Conservation (phyloP, 2,113 vertebrate species). For the Arvicanthis niloticus region DNA sequence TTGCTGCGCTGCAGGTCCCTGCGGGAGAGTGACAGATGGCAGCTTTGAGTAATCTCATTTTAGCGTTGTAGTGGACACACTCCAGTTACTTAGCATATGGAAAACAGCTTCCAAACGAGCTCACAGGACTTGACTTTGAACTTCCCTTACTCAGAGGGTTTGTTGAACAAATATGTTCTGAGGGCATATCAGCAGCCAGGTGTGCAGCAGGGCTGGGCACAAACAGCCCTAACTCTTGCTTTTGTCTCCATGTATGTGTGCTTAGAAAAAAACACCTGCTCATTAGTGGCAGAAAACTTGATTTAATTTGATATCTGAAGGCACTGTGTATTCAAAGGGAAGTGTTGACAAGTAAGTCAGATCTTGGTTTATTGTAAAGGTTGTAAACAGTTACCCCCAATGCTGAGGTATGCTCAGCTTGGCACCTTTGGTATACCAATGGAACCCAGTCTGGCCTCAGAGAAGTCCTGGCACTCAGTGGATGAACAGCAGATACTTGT, state of each 20-base stretch:
- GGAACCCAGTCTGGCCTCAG: neutral
- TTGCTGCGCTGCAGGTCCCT: neutral
- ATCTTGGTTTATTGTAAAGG: neutral
- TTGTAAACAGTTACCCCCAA: neutral
- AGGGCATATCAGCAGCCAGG: neutral
- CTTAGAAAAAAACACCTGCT: neutral
- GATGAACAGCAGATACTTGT: neutral
- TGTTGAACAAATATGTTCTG: neutral
- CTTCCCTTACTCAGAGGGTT: neutral
- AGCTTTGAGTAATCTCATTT: conserved; percentile 41
- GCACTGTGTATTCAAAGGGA: neutral
- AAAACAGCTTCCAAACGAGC: neutral
- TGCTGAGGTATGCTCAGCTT: too few relatives aligned
- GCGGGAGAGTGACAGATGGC: conserved; percentile 59
- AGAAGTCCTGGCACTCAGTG: neutral
- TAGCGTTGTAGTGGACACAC: neutral
- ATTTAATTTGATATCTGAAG: conserved; percentile 14
- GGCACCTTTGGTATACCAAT: neutral
- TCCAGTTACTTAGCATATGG: neutral
- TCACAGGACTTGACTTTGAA: neutral
- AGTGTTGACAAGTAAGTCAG: neutral
- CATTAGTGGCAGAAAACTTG: neutral
- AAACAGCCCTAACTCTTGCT: too few relatives aligned
- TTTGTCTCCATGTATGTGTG: accelerated
- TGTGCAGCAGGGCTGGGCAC: neutral